Percentiles rank a stretch among this genome's conserved stretches.
Conservation (phyloP, 1,140 invertebrate genomes). For the Drosophila mauritiana region DNA sequence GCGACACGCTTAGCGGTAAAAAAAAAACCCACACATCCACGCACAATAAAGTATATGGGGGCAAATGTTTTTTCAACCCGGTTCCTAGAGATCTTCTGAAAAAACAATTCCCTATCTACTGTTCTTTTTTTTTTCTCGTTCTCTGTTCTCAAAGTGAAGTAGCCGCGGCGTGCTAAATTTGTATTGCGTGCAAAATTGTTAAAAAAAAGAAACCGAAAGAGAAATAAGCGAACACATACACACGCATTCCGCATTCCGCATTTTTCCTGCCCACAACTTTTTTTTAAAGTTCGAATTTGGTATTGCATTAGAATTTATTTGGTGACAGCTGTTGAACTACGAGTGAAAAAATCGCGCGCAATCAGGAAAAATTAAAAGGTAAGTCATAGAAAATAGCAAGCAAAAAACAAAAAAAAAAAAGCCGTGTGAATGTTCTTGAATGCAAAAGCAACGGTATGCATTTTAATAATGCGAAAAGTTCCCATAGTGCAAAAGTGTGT, state of each 20-base stretch:
- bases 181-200: slow-evolving; percentile 63
- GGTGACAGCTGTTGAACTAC: slow-evolving; percentile 44
- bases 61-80: slow-evolving; percentile 12
- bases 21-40: slow-evolving; percentile 45
- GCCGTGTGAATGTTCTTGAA: slow-evolving; percentile 32
- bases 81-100: slow-evolving; percentile 2
- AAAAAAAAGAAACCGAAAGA: slow-evolving; percentile 15
- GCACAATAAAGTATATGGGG: slow-evolving; percentile 2
- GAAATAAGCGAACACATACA: slow-evolving; percentile 7
- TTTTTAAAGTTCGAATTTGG: slow-evolving; percentile 7
- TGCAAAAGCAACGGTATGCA: slow-evolving; percentile 23
- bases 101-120: not conserved
- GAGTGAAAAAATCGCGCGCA: slow-evolving; percentile 28
- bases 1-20: slow-evolving; percentile 72
- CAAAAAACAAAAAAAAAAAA: not conserved
- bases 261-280: not conserved
- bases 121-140: slow-evolving; percentile 66
- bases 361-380: slow-evolving; percentile 25
- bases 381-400: slow-evolving; percentile 15
- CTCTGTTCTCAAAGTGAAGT: slow-evolving; percentile 41
- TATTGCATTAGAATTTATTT: slow-evolving; percentile 25
- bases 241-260: slow-evolving; percentile 25
- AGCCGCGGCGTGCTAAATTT: slow-evolving; percentile 60
- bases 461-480: slow-evolving; percentile 34
- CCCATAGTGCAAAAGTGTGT: slow-evolving; percentile 22